Percentiles rank a stretch among this genome's conserved stretches.
These are phyloP conservation scores for Melierax canorus DNA, from an alignment of 2,113 vertebrate species.

Conservation along the genomic window DNA sequence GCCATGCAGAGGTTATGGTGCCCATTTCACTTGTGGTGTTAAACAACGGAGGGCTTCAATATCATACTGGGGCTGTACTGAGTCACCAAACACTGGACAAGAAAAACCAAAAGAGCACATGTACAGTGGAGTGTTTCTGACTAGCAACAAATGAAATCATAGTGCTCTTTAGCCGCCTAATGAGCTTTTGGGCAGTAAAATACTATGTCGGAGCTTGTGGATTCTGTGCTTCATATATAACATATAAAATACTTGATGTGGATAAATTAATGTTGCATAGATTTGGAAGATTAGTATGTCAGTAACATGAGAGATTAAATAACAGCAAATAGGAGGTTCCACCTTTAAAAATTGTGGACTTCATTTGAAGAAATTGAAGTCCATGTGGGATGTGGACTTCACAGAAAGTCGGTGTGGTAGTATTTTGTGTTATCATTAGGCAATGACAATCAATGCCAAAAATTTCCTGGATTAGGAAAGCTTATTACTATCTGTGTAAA, in stretches of 20 bases:
- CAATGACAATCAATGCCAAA: not conserved
- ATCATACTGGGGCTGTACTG: not conserved
- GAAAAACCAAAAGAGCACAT: not conserved
- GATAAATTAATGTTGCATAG: not conserved
- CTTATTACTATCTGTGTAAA: not conserved
- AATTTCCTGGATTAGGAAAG: not conserved
- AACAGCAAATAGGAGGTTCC: not conserved
- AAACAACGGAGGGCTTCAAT: not conserved
- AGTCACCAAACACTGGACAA: not conserved
- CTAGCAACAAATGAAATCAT: not conserved
- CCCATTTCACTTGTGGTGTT: not conserved
- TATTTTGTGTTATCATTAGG: not conserved
- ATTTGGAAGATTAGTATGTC: not conserved
- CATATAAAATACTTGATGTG: not conserved
- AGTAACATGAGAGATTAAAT: not conserved
- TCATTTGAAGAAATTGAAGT: not conserved
- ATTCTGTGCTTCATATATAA: not conserved
- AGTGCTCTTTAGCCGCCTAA: not conserved
- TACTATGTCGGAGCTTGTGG: not conserved
- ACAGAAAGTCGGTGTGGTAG: not conserved
- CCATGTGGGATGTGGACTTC: not conserved
- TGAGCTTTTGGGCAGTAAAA: not conserved
- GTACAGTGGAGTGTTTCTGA: not conserved
- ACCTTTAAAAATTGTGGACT: not conserved
- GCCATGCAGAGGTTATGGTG: conserved; percentile 2